Conservation (phyloP, 2,888 invertebrate genomes). For the Pollenia griseotomentosa region DNA sequence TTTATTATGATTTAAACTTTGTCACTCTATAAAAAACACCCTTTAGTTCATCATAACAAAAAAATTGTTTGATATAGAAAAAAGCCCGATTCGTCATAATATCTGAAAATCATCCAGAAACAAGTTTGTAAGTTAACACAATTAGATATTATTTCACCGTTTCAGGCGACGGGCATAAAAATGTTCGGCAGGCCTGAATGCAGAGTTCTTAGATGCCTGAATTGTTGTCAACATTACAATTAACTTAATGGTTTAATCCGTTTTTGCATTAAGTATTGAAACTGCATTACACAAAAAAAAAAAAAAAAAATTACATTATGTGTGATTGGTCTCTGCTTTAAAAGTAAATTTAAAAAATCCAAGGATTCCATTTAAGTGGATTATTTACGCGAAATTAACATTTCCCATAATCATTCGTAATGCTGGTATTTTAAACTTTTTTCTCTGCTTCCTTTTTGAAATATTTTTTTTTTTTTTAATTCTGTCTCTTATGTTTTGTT, state of each 20-base stretch:
- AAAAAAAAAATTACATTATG: too few species aligned
- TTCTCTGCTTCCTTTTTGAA: conserved; percentile 1
- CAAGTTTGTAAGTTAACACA: too few species aligned
- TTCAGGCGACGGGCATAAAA: too few species aligned
- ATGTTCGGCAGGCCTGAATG: too few species aligned
- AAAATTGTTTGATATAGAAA: too few species aligned
- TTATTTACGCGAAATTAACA: conserved; percentile 46
- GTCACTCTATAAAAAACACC: too few species aligned
- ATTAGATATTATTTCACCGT: too few species aligned
- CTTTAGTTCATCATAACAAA: too few species aligned
- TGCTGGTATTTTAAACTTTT: conserved; percentile 7
- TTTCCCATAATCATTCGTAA: conserved; percentile 5
- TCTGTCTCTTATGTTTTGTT: neutral
- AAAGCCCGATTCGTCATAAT: too few species aligned
- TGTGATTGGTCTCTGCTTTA: neutral
- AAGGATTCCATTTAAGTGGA: neutral
- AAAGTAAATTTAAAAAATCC: neutral
- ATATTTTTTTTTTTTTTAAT: neutral
- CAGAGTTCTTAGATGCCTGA: too few species aligned
- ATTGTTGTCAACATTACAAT: neutral
- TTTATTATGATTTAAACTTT: too few species aligned
- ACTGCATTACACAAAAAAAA: neutral
- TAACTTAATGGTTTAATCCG: neutral
- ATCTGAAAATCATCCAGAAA: too few species aligned
- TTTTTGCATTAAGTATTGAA: neutral